Conservation (phyloP, 1,140 invertebrate species). For the Megalonaias nervosa region DNA sequence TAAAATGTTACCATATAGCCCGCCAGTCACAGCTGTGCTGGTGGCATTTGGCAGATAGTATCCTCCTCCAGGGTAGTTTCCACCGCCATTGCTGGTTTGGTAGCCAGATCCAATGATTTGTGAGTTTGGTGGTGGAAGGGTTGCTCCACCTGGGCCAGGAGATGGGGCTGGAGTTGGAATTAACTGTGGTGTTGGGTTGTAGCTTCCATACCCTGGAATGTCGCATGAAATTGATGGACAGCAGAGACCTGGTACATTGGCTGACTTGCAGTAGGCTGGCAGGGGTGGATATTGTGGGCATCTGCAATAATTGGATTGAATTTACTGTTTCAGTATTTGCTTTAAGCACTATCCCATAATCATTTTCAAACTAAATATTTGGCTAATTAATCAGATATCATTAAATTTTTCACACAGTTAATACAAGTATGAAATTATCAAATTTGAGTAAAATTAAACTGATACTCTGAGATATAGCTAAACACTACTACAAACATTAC, state of each 20-base stretch:
- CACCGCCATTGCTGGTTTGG: slow-evolving; percentile 7
- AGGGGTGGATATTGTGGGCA: slow-evolving; percentile 55
- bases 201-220: slow-evolving; percentile 52
- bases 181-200: slow-evolving; percentile 55
- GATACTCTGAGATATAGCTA: background rate
- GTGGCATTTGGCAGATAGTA: slow-evolving; percentile 36
- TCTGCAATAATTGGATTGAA: slow-evolving; percentile 26
- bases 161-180: slow-evolving; percentile 46
- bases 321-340: background rate
- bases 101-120: slow-evolving; percentile 34
- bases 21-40: slow-evolving; percentile 22
- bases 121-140: slow-evolving; percentile 20
- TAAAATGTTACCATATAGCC: slow-evolving; percentile 10
- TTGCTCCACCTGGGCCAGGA: slow-evolving; percentile 30
- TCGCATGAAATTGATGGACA: slow-evolving; percentile 52
- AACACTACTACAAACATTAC: too few relatives aligned
- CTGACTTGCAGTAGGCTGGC: slow-evolving; percentile 48
- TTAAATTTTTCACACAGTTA: background rate
- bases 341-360: background rate
- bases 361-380: background rate
- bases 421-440: too few relatives aligned
- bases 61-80: slow-evolving; percentile 30
- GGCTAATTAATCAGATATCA: background rate
- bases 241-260: slow-evolving; percentile 55
- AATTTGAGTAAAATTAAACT: background rate